phyloP scores from a whole-genome alignment of 2,113 vertebrate genomes.

The Strix aluco region DNA sequence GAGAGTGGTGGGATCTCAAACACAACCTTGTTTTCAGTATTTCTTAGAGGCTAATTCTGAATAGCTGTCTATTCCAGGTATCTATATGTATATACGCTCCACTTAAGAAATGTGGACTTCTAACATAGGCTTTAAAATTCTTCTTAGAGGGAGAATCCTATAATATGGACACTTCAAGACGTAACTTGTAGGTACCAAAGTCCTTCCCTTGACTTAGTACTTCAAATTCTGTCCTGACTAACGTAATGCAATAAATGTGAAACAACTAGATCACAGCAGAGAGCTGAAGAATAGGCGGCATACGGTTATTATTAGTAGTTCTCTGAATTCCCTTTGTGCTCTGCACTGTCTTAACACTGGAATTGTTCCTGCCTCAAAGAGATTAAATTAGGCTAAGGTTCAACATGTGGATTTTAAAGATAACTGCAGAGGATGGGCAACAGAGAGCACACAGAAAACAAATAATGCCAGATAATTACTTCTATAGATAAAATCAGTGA shows the following conservation, averaged over 20 bases:
- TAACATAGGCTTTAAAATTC: background rate
- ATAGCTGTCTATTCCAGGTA: background rate
- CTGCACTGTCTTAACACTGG: background rate
- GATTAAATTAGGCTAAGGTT: slow-evolving; percentile 57
- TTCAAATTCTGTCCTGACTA: background rate
- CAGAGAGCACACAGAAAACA: slow-evolving; percentile 27
- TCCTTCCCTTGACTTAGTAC: background rate
- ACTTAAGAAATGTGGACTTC: background rate
- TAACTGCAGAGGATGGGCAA: background rate
- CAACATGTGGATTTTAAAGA: slow-evolving; percentile 48
- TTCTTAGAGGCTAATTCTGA: background rate
- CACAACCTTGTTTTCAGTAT: background rate
- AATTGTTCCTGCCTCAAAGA: slow-evolving; percentile 38
- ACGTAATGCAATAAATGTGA: background rate
- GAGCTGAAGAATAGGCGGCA: background rate
- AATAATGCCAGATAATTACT: slow-evolving; percentile 42
- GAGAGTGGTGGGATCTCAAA: background rate
- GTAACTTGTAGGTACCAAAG: background rate
- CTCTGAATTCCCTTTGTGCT: slow-evolving; percentile 7
- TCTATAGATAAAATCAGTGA: slow-evolving; percentile 48
- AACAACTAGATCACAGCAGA: slow-evolving; percentile 5
- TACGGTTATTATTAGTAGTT: background rate
- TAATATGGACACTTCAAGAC: background rate
- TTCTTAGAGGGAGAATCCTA: background rate
- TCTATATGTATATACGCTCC: background rate